phyloP scores from a whole-genome alignment of 2,888 invertebrate genomes.

The Sericinus montela region DNA sequence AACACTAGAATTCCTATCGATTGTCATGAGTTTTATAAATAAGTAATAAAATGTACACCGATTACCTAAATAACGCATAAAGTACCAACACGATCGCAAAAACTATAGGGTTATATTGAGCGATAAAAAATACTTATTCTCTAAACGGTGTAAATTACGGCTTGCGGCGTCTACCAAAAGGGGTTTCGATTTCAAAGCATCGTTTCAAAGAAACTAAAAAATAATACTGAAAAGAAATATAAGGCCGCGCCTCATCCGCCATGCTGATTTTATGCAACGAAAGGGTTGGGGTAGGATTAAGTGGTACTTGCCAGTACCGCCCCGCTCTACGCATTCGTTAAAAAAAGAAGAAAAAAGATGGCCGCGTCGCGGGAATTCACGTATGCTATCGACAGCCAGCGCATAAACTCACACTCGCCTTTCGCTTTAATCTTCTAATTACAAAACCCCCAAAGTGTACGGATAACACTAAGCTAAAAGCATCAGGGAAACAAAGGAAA shows the following conservation, averaged over 20 bases:
- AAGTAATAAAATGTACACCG: no score
- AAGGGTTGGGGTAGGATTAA: constrained; percentile 69
- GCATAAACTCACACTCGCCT: constrained; percentile 24
- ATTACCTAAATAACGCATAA: neutral
- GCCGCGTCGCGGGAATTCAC: constrained; percentile 39
- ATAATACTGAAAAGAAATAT: constrained; percentile 51
- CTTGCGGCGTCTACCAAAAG: constrained; percentile 50
- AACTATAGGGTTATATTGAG: constrained; percentile 28
- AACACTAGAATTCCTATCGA: no score
- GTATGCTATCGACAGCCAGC: constrained; percentile 33
- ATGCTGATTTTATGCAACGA: constrained; percentile 64
- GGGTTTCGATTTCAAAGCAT: constrained; percentile 68
- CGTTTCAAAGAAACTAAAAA: constrained; percentile 49
- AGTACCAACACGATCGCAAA: constrained; percentile 5
- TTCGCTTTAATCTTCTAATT: constrained; percentile 65
- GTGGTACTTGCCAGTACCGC: constrained; percentile 70
- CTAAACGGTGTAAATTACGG: constrained; percentile 65
- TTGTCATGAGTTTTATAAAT: no score
- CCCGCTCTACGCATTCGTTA: constrained; percentile 52
- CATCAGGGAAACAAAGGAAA: constrained; percentile 12
- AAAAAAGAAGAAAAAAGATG: constrained; percentile 53
- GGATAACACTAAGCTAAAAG: constrained; percentile 27
- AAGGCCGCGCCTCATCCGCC: constrained; percentile 59
- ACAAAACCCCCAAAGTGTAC: constrained; percentile 33
- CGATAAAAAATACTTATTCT: constrained; percentile 44